Base-by-base conservation (phyloP, 2,797 vertebrate species). In the Podarcis siculus region DNA sequence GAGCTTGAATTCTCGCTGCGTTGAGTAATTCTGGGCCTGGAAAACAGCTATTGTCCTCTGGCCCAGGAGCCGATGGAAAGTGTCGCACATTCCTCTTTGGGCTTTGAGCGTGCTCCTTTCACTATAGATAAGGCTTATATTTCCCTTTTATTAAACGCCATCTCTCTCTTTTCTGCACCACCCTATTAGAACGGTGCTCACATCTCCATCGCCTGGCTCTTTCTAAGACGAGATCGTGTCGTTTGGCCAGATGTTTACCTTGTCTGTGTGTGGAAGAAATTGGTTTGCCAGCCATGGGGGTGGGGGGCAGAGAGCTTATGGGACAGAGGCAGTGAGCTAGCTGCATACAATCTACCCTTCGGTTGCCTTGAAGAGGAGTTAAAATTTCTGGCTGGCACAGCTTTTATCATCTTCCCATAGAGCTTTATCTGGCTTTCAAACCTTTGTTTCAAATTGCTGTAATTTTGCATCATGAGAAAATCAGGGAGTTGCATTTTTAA, bases 11-110 rank as follows among this genome's bases (percentile, higher is more conserved):
- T 99, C 98, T 97, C 98, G 96, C 97, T 96, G 96, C 97, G 98
- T 99, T 98, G 99, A 99, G 98, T 99, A 98, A 99, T 98, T 97
- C 97, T 96, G 97, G 94, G 93, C 92, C 93, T 91, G 95, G 96
- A 97, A 96, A 96, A 96, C 92, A 91, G 94, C 95, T 92, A 97
- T 97, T 97, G 97, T 97, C 89, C 95, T 96, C 94, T 67, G 87
- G 76, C 92, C 94, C 83, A 93, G 95, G 94, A 91, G 92, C 89
- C 85, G 90, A 86, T 69, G 86, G 88, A 85, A 86, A 86, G 78
- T 67, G 32, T 37, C 32, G 81, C 19, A 12, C 86, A 90, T 90
- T 90, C 86, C 89, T 87, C 71, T 61, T 58, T 19, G 37, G 42
- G 71, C 23, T 69, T 58, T n/a, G 45, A 23, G 66, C 71, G 37